phyloP scores from a whole-genome alignment of 2,888 invertebrate species.

The Perdita meconis region DNA sequence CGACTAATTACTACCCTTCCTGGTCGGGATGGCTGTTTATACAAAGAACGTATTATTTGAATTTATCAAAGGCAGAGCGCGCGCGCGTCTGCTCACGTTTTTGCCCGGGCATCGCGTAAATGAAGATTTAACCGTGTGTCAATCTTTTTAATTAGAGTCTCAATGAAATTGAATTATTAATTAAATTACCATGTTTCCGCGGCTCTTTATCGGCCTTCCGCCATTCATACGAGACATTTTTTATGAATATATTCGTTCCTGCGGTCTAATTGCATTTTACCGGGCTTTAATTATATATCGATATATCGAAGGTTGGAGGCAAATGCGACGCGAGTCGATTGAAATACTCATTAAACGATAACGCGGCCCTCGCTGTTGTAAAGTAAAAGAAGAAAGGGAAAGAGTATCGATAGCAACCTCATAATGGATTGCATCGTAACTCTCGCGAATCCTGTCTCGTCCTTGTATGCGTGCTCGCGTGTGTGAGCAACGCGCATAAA shows the following conservation, averaged over 20 bases:
- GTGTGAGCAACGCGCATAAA: constrained; percentile 73
- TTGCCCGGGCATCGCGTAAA: constrained; percentile 28
- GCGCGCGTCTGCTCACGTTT: constrained; percentile 16
- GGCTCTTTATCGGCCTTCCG: constrained; percentile 41
- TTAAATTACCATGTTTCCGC: constrained; percentile 55
- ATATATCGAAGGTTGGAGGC: not conserved
- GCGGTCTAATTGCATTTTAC: constrained; percentile 41
- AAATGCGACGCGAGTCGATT: constrained; percentile 29
- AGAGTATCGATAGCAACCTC: not conserved
- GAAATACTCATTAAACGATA: constrained; percentile 39
- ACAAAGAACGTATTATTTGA: constrained; percentile 51
- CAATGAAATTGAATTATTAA: constrained; percentile 62
- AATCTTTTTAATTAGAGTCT: constrained; percentile 57
- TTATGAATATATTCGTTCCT: constrained; percentile 41
- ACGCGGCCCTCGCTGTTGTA: not conserved
- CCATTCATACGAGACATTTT: constrained; percentile 44
- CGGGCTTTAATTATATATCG: constrained; percentile 52
- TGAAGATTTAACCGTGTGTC: constrained; percentile 56
- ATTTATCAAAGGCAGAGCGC: constrained; percentile 29
- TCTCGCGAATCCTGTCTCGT: constrained; percentile 39
- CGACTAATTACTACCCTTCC: constrained; percentile 52
- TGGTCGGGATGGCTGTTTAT: constrained; percentile 32
- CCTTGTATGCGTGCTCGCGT: constrained; percentile 12
- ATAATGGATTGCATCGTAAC: constrained; percentile 54
- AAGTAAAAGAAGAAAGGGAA: not conserved